These are phyloP conservation scores for Spodoptera litura DNA, from an alignment of 1,140 invertebrate species.

Conservation along the genomic window DNA sequence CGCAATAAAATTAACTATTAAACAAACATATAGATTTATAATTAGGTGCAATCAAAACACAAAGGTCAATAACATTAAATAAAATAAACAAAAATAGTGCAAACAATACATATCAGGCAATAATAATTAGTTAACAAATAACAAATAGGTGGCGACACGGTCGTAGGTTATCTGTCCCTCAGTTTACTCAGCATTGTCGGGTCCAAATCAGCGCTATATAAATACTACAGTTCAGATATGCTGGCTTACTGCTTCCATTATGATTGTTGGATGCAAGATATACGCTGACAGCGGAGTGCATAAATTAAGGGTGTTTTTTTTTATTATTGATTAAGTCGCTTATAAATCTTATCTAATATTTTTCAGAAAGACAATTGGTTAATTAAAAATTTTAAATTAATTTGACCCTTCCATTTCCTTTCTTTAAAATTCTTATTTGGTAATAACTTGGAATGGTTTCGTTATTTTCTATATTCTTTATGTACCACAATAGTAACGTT, in stretches of 20 bases:
- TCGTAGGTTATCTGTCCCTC: conserved; percentile 64
- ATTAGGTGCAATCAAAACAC: not conserved
- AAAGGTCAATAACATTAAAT: not conserved
- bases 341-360: too few relatives aligned
- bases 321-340: not conserved
- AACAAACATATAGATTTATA: not conserved
- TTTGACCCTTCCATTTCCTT: too few relatives aligned
- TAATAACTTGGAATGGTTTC: too few relatives aligned
- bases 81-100: conserved; percentile 13
- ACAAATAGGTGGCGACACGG: conserved; percentile 44
- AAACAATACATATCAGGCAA: conserved; percentile 42
- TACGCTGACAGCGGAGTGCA: conserved; percentile 32
- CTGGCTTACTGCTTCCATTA: conserved; percentile 47
- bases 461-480: too few relatives aligned
- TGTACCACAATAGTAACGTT: not conserved
- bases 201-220: conserved; percentile 72
- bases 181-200: conserved; percentile 67
- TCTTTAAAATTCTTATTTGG: too few relatives aligned
- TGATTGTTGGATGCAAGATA: conserved; percentile 40
- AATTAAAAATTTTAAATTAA: too few relatives aligned
- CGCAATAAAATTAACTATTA: not conserved
- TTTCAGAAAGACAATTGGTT: too few relatives aligned
- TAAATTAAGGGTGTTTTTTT: not conserved
- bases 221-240: conserved; percentile 69
- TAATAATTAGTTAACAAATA: conserved; percentile 57